Evolutionary conservation across 2,888 invertebrate species (phyloP).

Genomic region (Cyclophora punctaria): DNA sequence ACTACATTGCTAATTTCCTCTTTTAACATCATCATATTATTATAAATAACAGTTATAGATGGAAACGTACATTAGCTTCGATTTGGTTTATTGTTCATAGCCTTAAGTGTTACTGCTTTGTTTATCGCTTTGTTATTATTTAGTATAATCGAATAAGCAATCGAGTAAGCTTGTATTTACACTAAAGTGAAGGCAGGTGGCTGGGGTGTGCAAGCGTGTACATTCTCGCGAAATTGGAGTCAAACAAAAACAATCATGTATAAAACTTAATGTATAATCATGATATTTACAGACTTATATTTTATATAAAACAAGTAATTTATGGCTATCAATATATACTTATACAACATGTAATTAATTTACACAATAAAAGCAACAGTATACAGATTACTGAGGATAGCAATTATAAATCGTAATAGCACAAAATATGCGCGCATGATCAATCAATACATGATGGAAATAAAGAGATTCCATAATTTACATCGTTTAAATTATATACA

Average conservation of each 20-base stretch:
- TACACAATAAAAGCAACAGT: constrained; percentile 72
- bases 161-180: no score
- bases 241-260: constrained; percentile 67
- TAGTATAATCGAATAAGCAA: no score
- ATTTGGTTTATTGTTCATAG: no score
- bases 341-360: constrained; percentile 73
- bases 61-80: no score
- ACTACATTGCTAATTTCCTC: not conserved
- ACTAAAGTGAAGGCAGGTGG: no score
- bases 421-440: constrained; percentile 56
- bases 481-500: constrained; percentile 65
- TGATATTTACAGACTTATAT: constrained; percentile 71
- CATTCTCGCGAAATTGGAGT: constrained; percentile 14
- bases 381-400: constrained; percentile 61
- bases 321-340: constrained; percentile 73
- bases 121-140: no score
- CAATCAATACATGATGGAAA: constrained; percentile 42
- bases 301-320: constrained; percentile 73
- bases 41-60: no score
- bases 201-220: not conserved
- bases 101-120: no score
- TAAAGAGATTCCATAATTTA: constrained; percentile 70
- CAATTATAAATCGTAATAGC: constrained; percentile 57
- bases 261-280: constrained; percentile 75
- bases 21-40: not conserved